Evolutionary conservation across 1,140 invertebrate species (phyloP).

Genomic region (Portunus trituberculatus): DNA sequence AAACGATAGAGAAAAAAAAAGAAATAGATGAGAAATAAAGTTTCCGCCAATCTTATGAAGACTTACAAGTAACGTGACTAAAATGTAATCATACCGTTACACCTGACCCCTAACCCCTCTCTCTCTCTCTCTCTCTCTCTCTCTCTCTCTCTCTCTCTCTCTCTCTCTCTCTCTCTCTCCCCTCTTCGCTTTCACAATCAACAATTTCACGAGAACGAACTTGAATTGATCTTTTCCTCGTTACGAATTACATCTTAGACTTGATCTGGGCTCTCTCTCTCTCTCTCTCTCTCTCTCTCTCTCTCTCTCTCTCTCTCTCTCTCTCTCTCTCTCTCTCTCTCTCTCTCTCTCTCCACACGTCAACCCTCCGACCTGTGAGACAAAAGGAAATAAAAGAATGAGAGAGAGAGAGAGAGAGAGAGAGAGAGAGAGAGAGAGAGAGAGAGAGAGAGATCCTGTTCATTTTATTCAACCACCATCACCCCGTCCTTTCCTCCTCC

Average conservation of each 20-base stretch:
- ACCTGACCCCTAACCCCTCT: too few species aligned
- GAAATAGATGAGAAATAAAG: not conserved
- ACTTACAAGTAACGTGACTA: too few species aligned
- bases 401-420: slow-evolving; percentile 20
- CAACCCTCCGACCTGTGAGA: not conserved
- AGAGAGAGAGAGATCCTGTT: not conserved
- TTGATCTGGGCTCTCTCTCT: not conserved
- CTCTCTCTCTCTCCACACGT: not conserved
- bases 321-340: not conserved
- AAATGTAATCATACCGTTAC: not conserved
- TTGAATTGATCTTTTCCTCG: not conserved
- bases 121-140: too few species aligned
- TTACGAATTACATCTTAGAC: not conserved
- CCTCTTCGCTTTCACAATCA: not conserved
- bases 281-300: not conserved
- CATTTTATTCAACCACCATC: too few species aligned
- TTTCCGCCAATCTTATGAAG: too few species aligned
- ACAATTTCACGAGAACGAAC: slow-evolving; percentile 34
- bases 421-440: slow-evolving; percentile 10
- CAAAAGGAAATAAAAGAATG: not conserved
- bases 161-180: not conserved
- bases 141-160: too few species aligned
- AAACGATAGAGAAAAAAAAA: not conserved
- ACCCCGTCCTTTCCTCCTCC: too few species aligned
- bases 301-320: not conserved